phyloP scores from a whole-genome alignment of 2,797 vertebrate species.

The Champsocephalus gunnari region DNA sequence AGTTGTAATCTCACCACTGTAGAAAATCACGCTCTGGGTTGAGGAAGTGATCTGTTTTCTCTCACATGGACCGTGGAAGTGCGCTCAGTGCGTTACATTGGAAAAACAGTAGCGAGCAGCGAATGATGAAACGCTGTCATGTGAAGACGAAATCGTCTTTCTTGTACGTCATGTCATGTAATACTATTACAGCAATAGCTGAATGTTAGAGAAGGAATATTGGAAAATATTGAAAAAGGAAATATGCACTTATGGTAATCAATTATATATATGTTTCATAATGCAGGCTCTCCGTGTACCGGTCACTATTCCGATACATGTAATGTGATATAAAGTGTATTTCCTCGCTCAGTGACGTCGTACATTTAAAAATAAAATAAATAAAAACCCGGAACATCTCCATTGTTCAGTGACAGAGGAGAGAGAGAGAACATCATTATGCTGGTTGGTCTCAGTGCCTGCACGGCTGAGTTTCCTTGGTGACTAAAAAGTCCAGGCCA shows the following conservation, averaged over 20 bases:
- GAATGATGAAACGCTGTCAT: constrained; percentile 16
- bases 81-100: constrained; percentile 3
- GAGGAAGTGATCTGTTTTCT: constrained; percentile 44
- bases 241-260: background rate
- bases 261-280: background rate
- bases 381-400: background rate
- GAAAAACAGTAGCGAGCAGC: background rate
- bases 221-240: constrained; percentile 1
- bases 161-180: background rate
- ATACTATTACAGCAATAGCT: background rate
- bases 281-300: background rate
- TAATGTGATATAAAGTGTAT: background rate
- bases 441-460: constrained; percentile 22
- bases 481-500: constrained; percentile 41
- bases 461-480: constrained; percentile 28
- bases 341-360: background rate
- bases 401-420: constrained; percentile 26
- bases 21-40: constrained; percentile 48
- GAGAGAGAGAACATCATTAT: background rate
- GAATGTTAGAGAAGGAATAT: background rate
- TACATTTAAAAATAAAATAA: background rate
- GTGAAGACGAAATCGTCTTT: constrained; percentile 7
- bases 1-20: constrained; percentile 73
- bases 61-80: constrained; percentile 8
- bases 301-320: background rate